A percentile compares a stretch with the other conserved stretches of the same genome.
Evolutionary conservation across 2,888 invertebrate species (phyloP).

Genomic region (Lacanobia wlatinum): DNA sequence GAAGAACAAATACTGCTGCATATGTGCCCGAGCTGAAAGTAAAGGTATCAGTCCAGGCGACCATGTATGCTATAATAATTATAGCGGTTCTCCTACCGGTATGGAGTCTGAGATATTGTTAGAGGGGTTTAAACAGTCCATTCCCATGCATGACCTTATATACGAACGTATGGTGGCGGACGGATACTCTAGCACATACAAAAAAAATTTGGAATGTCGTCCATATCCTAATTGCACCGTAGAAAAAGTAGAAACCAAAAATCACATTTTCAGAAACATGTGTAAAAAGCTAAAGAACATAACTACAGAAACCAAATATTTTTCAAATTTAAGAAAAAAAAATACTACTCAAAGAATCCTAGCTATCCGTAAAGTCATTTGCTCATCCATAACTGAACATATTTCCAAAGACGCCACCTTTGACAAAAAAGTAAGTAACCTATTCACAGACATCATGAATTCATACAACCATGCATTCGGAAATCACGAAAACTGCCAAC

Average conservation of each 20-base stretch:
- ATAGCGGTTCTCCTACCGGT: background rate
- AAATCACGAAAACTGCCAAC: constrained; percentile 15
- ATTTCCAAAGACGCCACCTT: background rate
- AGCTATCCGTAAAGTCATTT: too few species aligned
- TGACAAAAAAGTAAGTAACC: background rate
- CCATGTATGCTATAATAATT: constrained; percentile 1
- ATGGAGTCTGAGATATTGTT: constrained; percentile 2
- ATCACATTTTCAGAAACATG: too few species aligned
- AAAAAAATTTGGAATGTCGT: too few species aligned
- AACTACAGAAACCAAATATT: too few species aligned
- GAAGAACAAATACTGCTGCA: background rate
- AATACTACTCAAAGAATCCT: too few species aligned
- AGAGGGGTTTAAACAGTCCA: background rate
- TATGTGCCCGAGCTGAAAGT: constrained; percentile 2
- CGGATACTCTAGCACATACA: too few species aligned
- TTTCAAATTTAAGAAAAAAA: too few species aligned
- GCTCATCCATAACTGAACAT: background rate
- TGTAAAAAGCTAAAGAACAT: too few species aligned
- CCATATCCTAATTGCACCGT: too few species aligned
- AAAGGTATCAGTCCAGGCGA: background rate
- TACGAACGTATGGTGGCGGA: too few species aligned
- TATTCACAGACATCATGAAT: constrained; percentile 6
- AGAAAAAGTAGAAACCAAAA: too few species aligned
- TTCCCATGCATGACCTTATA: too few species aligned
- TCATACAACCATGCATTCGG: constrained; percentile 15